Evolutionary conservation across 1,140 invertebrate genomes (phyloP), one percentile per base, ranked within the genome.

Genomic region (Mycetomoellerius zeteki): DNA sequence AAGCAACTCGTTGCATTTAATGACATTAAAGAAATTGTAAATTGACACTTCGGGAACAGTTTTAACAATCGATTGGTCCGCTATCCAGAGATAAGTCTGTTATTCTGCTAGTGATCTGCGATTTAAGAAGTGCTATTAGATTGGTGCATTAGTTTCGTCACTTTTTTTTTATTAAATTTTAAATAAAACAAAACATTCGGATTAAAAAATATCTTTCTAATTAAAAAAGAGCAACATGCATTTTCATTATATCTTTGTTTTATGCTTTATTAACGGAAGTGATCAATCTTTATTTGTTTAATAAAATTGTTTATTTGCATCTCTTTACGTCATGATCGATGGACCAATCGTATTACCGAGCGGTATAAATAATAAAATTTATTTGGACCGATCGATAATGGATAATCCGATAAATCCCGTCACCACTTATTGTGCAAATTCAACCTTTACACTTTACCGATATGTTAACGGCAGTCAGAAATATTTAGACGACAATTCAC

Each of bases 351-450:
- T n/a, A n/a, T 81, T 56, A 81, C 21, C 50, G 16, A 12, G 21
- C 30, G n/a, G 30, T 12, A n/a, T 58, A 71, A 81, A 81, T 56
- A 71, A 71, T 81, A 81, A 56, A 81, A 71, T 81, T 81, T 56
- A 50, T 60, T 78, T 50, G 8, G 58, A 27, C 19, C 58, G 81
- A 75, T 76, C 81, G 43, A 85, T 76, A 21, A 37, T 43, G 81
- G 37, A 85, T 76, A 60, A 76, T 75, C 47, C 81, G 21, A 54
- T 85, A 85, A 76, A 76, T 30, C 58, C 19, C 71, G 58, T 85
- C 71, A 76, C 10, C 37, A 6, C 5, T 43, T 75, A 75, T 58
- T 62, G 33, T 73, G 81, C 56, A 62, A 76, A 60, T 76, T 85
- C 56, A 37, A 76, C 27, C 81, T 47, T 81, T 52, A 52, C 60